phyloP scores from a whole-genome alignment of 2,797 vertebrate genomes.

The Sebastes paucispinis region DNA sequence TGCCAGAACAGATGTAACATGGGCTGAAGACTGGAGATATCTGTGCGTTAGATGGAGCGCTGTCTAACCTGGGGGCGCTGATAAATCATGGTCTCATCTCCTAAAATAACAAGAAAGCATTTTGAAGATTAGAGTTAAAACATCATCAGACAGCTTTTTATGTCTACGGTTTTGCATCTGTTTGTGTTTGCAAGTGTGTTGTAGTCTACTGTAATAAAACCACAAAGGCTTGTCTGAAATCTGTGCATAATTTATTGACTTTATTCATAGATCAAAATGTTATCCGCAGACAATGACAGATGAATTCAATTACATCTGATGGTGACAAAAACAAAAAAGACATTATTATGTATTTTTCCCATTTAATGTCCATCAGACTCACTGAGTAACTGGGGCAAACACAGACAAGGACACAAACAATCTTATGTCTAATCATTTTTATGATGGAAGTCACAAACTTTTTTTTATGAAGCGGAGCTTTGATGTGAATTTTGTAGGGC shows the following conservation, averaged over 20 bases:
- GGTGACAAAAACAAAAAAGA: background rate
- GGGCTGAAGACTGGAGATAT: slow-evolving; percentile 25
- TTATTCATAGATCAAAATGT: background rate
- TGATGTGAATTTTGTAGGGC: background rate
- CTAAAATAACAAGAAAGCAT: slow-evolving; percentile 18
- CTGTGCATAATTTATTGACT: slow-evolving; percentile 13
- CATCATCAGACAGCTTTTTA: background rate
- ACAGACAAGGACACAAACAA: background rate
- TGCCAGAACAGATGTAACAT: background rate
- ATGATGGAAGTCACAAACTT: background rate
- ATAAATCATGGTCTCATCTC: background rate
- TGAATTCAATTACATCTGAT: slow-evolving; percentile 23
- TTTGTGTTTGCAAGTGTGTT: background rate
- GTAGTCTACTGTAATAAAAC: background rate
- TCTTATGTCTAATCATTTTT: background rate
- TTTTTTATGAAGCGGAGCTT: background rate
- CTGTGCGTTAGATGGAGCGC: background rate
- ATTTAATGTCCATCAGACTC: slow-evolving; percentile 14
- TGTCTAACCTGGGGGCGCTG: background rate
- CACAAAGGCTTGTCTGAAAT: background rate
- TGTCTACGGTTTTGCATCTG: background rate
- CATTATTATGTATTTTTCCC: background rate
- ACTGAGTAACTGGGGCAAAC: background rate
- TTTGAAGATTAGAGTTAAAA: slow-evolving; percentile 5
- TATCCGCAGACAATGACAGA: slow-evolving; percentile 11